These are phyloP conservation scores for Malurus elegans DNA, from an alignment of 2,113 vertebrate genomes.

Conservation along the genomic window DNA sequence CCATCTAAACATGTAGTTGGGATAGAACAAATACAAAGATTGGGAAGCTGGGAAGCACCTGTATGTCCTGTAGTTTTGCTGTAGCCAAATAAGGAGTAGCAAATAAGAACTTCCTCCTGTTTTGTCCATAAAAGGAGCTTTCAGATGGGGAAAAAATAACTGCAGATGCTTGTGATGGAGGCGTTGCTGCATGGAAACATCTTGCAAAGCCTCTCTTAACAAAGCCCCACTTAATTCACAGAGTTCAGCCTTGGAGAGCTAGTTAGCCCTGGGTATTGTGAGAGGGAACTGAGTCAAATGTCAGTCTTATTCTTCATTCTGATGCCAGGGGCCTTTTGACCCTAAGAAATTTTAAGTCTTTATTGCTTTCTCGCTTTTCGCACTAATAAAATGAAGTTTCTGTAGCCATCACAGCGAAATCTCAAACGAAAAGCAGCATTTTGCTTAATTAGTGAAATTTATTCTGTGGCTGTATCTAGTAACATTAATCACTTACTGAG, in stretches of 20 bases:
- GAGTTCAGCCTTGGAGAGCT: neutral
- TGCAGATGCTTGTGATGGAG: neutral
- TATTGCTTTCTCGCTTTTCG: neutral
- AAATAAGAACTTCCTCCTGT: neutral
- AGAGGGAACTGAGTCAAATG: neutral
- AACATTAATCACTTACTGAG: neutral
- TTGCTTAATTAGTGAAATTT: neutral
- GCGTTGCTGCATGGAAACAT: neutral
- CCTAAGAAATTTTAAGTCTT: neutral
- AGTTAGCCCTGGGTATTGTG: neutral
- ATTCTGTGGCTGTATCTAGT: neutral
- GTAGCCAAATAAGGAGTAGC: neutral
- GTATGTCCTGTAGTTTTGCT: neutral
- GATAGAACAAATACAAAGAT: neutral
- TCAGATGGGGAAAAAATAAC: neutral
- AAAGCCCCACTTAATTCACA: rapidly evolving
- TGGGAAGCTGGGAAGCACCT: neutral
- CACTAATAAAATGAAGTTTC: neutral
- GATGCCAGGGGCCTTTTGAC: neutral
- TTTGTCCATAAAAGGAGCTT: neutral
- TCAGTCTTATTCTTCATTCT: neutral
- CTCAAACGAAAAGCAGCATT: neutral
- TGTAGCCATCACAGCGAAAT: neutral
- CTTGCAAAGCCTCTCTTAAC: neutral
- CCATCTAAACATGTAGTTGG: neutral